A percentile compares a stretch with the other conserved stretches of the same genome.
phyloP scores from a whole-genome alignment of 2,888 invertebrate genomes.

The Dicroscelio sp. region DNA sequence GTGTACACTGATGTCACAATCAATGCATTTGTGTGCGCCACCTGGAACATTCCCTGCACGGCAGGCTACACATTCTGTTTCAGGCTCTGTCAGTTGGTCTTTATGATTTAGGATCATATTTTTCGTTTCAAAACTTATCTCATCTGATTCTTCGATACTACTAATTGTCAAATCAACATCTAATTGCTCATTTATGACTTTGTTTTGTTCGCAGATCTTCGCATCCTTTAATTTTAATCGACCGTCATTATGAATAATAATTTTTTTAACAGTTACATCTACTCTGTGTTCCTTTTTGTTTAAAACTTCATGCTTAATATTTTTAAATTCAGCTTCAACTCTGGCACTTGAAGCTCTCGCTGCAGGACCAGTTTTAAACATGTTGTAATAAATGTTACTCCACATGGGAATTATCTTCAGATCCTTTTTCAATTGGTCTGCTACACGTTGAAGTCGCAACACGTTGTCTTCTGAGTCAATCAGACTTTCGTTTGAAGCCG shows the following conservation, averaged over 20 bases:
- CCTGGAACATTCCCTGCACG: too few species aligned
- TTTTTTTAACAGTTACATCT: not conserved
- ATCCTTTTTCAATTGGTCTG: not conserved
- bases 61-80: too few species aligned
- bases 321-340: constrained; percentile 63
- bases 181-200: too few species aligned
- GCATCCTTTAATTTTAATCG: not conserved
- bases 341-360: constrained; percentile 61
- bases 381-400: not conserved
- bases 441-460: not conserved
- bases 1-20: too few species aligned
- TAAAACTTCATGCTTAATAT: constrained; percentile 39
- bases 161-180: too few species aligned
- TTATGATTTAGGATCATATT: too few species aligned
- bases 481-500: not conserved
- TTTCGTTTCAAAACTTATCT: too few species aligned
- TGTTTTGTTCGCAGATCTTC: too few species aligned
- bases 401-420: not conserved
- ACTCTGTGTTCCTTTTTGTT: not conserved
- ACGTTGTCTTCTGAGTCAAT: not conserved
- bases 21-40: too few species aligned
- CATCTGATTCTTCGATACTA: too few species aligned
- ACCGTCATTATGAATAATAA: not conserved
- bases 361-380: not conserved
- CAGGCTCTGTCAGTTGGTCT: too few species aligned